Base-by-base conservation (phyloP, 2,797 vertebrate genomes). In the Poeciliopsis presidionis region DNA sequence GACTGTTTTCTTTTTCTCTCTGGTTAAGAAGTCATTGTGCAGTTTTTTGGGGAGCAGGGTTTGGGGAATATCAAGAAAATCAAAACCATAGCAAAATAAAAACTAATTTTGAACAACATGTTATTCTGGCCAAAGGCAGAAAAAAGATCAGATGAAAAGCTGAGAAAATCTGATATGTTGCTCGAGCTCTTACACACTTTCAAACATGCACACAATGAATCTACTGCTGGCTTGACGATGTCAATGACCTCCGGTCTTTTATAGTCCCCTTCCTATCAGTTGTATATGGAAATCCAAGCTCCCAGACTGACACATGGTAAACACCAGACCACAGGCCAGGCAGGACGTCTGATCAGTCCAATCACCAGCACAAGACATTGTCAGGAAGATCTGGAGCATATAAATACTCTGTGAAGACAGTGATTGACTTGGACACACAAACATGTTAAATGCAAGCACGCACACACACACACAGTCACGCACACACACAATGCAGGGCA, bases 231-330 rank as follows among this genome's bases (percentile, higher is more conserved):
- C 51, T 59, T 87, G 63, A 39, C 39, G 84, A 73, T 86, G 78
- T 82, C 83, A 88, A 81, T 84, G 78, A 83, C 90, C 84, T 39
- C 67, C 74, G 80, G 89, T 82, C 74, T 81, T 76, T 73, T 81
- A 81, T 45, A 74, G 74, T 78, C 70, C 57, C 61, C 57, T 72
- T 72, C 69, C 70, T 59, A 79, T 85, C 81, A 82, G 84, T 36
- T 73, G 46, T 72, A 49, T 7, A 72, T 20, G 47, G 46, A 33
- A 12, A n/a, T 2, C 43, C 28, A 36, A 45, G 14, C 43, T 55
- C 51, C 51, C 6, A 22, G 18, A 51, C 6, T 51, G 47, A 28
- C n/a, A 30, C 55, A 59, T 14, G 28, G 55, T 59, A 59, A 59
- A 59, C 55, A 59, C 12, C 12, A 59, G n/a, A 28, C 55, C 57